phyloP scores from a whole-genome alignment of 2,888 invertebrate genomes.

The Lepidocyrtinus sp. region DNA sequence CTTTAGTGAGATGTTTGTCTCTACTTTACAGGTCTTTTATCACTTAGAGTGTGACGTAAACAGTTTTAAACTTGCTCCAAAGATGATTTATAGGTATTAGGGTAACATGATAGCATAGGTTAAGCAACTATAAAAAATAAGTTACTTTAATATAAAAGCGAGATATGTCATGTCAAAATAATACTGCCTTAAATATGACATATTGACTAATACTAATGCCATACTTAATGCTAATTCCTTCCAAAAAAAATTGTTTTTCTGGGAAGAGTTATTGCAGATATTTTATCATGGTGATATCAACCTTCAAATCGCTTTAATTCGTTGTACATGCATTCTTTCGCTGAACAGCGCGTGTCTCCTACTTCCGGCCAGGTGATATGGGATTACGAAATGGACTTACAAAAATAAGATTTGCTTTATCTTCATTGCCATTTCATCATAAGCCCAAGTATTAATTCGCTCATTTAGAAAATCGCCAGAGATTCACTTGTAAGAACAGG shows the following conservation, averaged over 20 bases:
- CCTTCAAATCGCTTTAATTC: too few relatives aligned
- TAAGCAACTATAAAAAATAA: neutral
- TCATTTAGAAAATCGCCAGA: neutral
- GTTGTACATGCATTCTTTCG: neutral
- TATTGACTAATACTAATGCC: neutral
- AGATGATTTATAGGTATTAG: neutral
- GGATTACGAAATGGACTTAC: neutral
- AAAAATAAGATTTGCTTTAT: neutral
- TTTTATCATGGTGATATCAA: neutral
- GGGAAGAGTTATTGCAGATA: too few relatives aligned
- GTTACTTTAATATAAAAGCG: neutral
- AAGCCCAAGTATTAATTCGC: neutral
- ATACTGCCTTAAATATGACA: neutral
- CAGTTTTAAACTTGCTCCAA: neutral
- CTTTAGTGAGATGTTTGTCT: neutral
- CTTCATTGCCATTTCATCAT: too few relatives aligned
- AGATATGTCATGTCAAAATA: neutral
- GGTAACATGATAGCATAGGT: neutral
- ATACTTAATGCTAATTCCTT: neutral
- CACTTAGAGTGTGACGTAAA: neutral
- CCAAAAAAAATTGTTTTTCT: neutral
- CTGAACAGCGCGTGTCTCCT: neutral
- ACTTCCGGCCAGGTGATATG: constrained; percentile 3
- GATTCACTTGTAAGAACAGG: too few relatives aligned
- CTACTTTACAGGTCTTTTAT: constrained; percentile 1